Conservation (phyloP, 2,797 vertebrate species). For the Silurus aristotelis region DNA sequence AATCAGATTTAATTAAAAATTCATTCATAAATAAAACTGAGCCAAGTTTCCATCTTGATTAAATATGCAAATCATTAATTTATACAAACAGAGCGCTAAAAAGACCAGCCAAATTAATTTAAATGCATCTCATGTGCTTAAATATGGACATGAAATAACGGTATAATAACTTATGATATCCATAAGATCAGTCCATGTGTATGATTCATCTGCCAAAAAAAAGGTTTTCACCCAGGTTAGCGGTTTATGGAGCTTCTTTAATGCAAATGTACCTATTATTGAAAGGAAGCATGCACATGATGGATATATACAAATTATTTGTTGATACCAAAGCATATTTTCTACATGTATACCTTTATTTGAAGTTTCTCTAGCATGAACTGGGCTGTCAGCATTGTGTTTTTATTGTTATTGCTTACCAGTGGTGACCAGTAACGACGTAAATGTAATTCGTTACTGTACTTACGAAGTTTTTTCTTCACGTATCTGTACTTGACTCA, state of each 20-base stretch:
- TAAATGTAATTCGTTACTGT: no score
- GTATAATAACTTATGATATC: not conserved
- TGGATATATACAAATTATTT: not conserved
- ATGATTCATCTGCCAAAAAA: not conserved
- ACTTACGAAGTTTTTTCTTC: no score
- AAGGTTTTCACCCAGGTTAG: not conserved
- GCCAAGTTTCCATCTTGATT: not conserved
- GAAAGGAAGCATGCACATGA: not conserved
- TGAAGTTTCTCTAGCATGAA: not conserved
- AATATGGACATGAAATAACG: not conserved
- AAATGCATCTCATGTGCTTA: no score
- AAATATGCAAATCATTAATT: not conserved
- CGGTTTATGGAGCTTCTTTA: not conserved
- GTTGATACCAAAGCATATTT: not conserved
- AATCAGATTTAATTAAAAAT: not conserved
- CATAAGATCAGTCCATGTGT: not conserved
- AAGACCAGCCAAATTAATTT: not conserved
- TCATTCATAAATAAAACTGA: not conserved
- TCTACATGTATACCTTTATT: not conserved
- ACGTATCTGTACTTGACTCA: no score
- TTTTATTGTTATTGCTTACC: not conserved
- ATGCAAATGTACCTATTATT: not conserved
- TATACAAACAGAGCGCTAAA: not conserved
- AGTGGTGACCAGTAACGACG: no score
- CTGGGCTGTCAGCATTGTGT: not conserved